These are phyloP conservation scores for Monochamus saltuarius DNA, from an alignment of 1,140 invertebrate genomes.

Conservation along the genomic window DNA sequence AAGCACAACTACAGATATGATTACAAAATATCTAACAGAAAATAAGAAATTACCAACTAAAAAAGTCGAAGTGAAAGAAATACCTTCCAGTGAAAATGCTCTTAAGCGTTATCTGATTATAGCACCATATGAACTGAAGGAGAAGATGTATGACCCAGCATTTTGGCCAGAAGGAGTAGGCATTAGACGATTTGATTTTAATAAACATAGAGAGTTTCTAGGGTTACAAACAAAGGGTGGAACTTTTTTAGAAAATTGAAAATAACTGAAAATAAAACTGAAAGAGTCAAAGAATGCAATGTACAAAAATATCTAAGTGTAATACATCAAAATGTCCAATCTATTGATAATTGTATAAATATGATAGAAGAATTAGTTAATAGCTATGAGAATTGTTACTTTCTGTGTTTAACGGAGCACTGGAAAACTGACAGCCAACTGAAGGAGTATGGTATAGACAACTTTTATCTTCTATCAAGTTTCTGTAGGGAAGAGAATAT, in stretches of 20 bases:
- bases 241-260: neutral
- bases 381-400: neutral
- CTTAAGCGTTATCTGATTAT: neutral
- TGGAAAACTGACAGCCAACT: constrained; percentile 14
- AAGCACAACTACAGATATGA: constrained; percentile 12
- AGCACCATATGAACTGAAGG: neutral
- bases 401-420: constrained; percentile 10
- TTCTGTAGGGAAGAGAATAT: neutral
- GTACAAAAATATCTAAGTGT: neutral
- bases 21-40: constrained; percentile 14
- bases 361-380: neutral
- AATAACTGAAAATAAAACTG: too few relatives aligned
- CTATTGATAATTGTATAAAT: constrained; percentile 7
- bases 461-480: neutral
- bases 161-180: constrained; percentile 10
- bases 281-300: too few relatives aligned
- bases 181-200: constrained; percentile 4
- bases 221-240: neutral
- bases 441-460: constrained; percentile 2
- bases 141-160: neutral
- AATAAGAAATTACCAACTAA: neutral
- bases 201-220: constrained; percentile 1
- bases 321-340: constrained; percentile 17
- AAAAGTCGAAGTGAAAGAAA: neutral
- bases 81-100: neutral